Base-by-base conservation (phyloP, 2,113 vertebrate genomes). In the Alouatta palliata region DNA sequence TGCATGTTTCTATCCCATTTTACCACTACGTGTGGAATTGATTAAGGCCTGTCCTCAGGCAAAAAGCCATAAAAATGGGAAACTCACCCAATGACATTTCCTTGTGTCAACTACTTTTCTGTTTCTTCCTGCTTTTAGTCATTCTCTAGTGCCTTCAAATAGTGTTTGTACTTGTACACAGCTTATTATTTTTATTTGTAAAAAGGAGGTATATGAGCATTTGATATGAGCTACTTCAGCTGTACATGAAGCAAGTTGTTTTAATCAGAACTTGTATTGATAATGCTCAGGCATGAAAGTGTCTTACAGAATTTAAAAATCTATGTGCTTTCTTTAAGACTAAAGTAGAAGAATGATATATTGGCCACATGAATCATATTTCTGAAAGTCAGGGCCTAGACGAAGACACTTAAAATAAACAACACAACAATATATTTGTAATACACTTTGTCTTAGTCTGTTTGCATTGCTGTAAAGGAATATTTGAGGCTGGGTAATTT, bases 221-320 rank as follows among this genome's bases (percentile, higher is more conserved):
- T 10, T 64, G 47, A 54, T 35, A 49, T 61, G 64, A 61, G n/a
- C 17, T 27, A 71, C 23, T 30, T 40, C 5, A 25, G 12, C 2
- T 52, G 35, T 45, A 84, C 11, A 58, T 17, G 37, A 49, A 75
- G 37, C 27, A 71, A 81, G 10, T 58, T 25, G 21, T 93, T 90
- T 95, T 58, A 40, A 79, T 47, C 85, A 92, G 64, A 80, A 95
- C 35, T 64, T 90, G 88, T n/a, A 89, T 4, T 75, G 52, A 45
- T 79, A 11, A 66, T 73, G 32, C 13, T 40, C 35, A 75, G 85
- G 25, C 10, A 61, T 47, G 12, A 81, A 95, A 86, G 20, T 12
- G 47, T 10, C 20, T 35, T 43, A 35, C 0, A 68, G 32, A 45
- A 58, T 35, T 90, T 90, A 14, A 43, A 84, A 85, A 92, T 47